These are phyloP conservation scores for Tetraodon nigroviridis DNA, from an alignment of 2,113 vertebrate species.

Conservation along the genomic window DNA sequence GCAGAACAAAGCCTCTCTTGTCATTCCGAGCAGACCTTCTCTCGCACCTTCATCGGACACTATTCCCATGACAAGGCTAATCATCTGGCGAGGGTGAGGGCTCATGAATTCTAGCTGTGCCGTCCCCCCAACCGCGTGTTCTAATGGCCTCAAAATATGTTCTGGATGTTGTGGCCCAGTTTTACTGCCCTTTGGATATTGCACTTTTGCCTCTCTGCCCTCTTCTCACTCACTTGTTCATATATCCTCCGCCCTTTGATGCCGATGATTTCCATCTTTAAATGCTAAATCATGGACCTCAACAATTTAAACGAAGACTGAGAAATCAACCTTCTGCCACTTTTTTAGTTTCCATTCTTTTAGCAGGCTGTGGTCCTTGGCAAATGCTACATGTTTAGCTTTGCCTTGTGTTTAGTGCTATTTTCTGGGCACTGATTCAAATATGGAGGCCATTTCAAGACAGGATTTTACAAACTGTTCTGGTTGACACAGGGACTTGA, in stretches of 20 bases:
- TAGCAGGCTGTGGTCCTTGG: too few relatives aligned
- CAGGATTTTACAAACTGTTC: too few relatives aligned
- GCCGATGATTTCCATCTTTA: too few relatives aligned
- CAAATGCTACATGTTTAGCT: too few relatives aligned
- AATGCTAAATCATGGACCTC: too few relatives aligned
- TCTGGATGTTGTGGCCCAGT: slow-evolving; percentile 14
- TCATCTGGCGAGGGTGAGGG: slow-evolving; percentile 1
- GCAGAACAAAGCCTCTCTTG: slow-evolving; percentile 1
- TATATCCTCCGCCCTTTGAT: not conserved
- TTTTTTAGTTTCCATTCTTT: too few relatives aligned
- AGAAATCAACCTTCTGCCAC: too few relatives aligned
- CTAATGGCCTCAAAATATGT: slow-evolving; percentile 19
- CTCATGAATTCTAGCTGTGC: slow-evolving; percentile 1
- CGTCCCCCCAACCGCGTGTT: not conserved
- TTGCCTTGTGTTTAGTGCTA: too few relatives aligned
- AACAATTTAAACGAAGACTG: too few relatives aligned
- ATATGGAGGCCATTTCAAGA: too few relatives aligned
- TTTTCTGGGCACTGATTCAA: too few relatives aligned
- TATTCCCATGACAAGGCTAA: slow-evolving; percentile 7
- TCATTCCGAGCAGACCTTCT: slow-evolving; percentile 6
- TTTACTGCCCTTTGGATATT: slow-evolving; percentile 20
- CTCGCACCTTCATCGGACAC: slow-evolving; percentile 2
- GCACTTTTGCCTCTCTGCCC: not conserved
- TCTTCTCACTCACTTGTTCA: not conserved
- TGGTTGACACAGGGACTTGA: too few relatives aligned